Evolutionary conservation across 1,140 invertebrate species (phyloP).

Genomic region (Pseudomyrmex flavicornis): DNA sequence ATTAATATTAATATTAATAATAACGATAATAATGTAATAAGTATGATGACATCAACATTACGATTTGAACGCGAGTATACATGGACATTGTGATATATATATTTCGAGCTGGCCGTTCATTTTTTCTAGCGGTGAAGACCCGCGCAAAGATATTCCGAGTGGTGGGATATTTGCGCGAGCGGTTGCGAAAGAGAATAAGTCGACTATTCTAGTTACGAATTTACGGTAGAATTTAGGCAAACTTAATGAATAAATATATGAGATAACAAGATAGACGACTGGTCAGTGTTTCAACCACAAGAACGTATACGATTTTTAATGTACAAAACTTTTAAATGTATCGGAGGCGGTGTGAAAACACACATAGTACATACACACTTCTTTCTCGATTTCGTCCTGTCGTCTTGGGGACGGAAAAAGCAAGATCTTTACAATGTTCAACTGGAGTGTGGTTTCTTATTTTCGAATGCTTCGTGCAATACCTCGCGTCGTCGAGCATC

Average conservation of each 20-base stretch:
- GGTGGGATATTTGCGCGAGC: constrained; percentile 42
- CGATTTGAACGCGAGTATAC: constrained; percentile 77
- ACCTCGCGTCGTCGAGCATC: constrained; percentile 32
- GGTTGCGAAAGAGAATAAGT: constrained; percentile 49
- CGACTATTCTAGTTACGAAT: constrained; percentile 85
- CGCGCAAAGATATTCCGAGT: constrained; percentile 72
- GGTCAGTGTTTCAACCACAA: constrained; percentile 82
- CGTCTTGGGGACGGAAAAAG: constrained; percentile 40
- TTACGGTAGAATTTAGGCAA: constrained; percentile 79
- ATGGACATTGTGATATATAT: constrained; percentile 81
- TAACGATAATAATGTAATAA: constrained; percentile 66
- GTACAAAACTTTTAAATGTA: constrained; percentile 79
- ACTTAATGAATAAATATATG: constrained; percentile 71
- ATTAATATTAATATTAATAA: constrained; percentile 66
- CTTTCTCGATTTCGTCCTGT: constrained; percentile 62
- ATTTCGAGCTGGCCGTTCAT: constrained; percentile 70
- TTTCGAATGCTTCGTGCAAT: constrained; percentile 56
- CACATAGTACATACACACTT: not conserved
- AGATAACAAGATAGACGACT: constrained; percentile 79
- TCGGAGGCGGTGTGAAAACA: constrained; percentile 45
- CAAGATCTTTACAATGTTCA: constrained; percentile 44
- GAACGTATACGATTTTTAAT: constrained; percentile 86
- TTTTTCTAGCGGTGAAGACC: constrained; percentile 67
- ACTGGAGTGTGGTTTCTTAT: constrained; percentile 45
- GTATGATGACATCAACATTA: constrained; percentile 56